Conservation (phyloP, 2,113 vertebrate genomes). For the Salminus brasiliensis region DNA sequence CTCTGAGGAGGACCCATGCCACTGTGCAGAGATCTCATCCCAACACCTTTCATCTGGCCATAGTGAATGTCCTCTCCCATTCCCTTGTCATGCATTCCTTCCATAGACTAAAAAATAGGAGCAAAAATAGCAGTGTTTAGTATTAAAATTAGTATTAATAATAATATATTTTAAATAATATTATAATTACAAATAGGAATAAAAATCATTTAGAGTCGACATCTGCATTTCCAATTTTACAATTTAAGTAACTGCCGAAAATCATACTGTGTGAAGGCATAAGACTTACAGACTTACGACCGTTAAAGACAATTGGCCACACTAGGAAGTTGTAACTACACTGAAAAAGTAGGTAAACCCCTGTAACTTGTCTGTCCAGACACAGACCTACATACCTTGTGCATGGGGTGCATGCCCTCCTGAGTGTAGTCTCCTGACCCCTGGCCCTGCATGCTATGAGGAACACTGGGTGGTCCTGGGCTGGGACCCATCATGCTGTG, state of each 20-base stretch:
- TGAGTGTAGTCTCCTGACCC: constrained; percentile 88
- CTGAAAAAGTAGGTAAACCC: not conserved
- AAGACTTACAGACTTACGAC: too few species aligned
- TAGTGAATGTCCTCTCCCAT: constrained; percentile 91
- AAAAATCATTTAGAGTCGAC: too few species aligned
- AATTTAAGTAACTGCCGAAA: too few species aligned
- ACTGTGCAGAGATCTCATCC: constrained; percentile 90
- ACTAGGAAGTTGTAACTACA: not conserved
- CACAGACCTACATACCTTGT: constrained; percentile 82
- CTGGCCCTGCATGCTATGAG: constrained; percentile 85
- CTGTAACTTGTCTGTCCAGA: not conserved
- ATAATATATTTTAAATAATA: too few species aligned
- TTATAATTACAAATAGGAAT: too few species aligned
- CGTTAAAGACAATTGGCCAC: not conserved
- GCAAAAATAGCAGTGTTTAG: too few species aligned
- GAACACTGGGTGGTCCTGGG: constrained; percentile 89
- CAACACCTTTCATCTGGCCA: constrained; percentile 88
- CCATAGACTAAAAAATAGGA: constrained; percentile 81
- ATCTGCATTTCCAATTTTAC: too few species aligned
- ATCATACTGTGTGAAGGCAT: too few species aligned
- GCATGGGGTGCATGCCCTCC: constrained; percentile 89
- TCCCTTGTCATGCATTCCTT: constrained; percentile 92
- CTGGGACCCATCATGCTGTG: constrained; percentile 99
- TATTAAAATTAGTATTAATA: too few species aligned
- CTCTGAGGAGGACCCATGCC: constrained; percentile 98